phyloP scores from a whole-genome alignment of 2,888 invertebrate genomes.

The Xiphydria camelus region DNA sequence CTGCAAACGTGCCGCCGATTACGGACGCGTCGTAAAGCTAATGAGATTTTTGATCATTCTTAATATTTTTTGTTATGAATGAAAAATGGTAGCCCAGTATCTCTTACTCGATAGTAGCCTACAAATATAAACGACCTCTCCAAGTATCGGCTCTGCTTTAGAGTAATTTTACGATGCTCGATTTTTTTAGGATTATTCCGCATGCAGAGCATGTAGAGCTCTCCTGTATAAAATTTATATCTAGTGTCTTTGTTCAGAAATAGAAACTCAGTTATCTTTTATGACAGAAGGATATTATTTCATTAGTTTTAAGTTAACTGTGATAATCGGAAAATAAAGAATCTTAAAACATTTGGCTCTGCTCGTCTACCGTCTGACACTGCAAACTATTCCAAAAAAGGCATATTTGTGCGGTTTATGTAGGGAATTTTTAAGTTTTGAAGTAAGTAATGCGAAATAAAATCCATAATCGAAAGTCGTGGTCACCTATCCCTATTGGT shows the following conservation, averaged over 20 bases:
- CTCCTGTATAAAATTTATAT: not conserved
- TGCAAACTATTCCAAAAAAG: too few relatives aligned
- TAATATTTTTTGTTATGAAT: not conserved
- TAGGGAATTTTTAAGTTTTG: too few relatives aligned
- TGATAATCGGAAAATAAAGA: constrained; percentile 39
- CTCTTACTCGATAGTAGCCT: not conserved
- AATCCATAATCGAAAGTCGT: too few relatives aligned
- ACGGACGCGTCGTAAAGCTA: not conserved
- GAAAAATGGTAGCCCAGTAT: not conserved
- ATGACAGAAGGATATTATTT: constrained; percentile 3
- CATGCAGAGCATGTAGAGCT: not conserved
- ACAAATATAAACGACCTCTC: constrained; percentile 4
- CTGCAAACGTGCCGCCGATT: constrained; percentile 15
- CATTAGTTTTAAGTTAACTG: constrained; percentile 39
- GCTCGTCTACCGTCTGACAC: too few relatives aligned
- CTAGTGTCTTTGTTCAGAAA: not conserved
- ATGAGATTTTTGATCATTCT: not conserved
- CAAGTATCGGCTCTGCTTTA: not conserved
- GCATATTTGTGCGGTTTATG: too few relatives aligned
- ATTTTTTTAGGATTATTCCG: not conserved
- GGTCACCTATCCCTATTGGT: too few relatives aligned
- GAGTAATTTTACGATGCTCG: not conserved
- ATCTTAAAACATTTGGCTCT: constrained; percentile 3
- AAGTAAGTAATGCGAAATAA: too few relatives aligned
- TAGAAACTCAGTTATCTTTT: not conserved